These are phyloP conservation scores for Danio rerio DNA, from an alignment of 2,113 vertebrate genomes.

Conservation along the genomic window DNA sequence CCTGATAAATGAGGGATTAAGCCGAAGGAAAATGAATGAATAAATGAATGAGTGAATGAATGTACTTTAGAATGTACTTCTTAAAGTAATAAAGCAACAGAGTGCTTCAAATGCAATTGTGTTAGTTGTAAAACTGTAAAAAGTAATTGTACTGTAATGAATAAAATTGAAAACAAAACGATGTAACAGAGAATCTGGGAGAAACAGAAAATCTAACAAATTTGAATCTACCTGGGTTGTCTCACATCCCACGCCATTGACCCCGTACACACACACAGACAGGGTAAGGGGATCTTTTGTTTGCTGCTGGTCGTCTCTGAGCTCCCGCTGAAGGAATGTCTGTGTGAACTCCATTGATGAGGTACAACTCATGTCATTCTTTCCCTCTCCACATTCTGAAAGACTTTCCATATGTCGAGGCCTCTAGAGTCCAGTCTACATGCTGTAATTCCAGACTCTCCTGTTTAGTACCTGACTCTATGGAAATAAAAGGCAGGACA, in stretches of 20 bases:
- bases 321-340: slow-evolving; percentile 29
- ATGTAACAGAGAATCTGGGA: too few relatives aligned
- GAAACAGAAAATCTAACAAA: too few relatives aligned
- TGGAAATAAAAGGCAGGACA: neutral
- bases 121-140: too few relatives aligned
- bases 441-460: slow-evolving; percentile 22
- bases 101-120: too few relatives aligned
- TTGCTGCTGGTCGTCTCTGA: neutral
- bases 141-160: too few relatives aligned
- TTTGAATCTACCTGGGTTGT: neutral
- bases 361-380: slow-evolving; percentile 42
- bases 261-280: neutral
- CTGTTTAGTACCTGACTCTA: slow-evolving; percentile 7
- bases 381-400: slow-evolving; percentile 26
- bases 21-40: too few relatives aligned
- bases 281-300: slow-evolving; percentile 8
- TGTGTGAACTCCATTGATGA: slow-evolving; percentile 9
- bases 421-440: neutral
- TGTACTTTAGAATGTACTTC: too few relatives aligned
- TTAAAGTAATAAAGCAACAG: too few relatives aligned
- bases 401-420: slow-evolving; percentile 46
- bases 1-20: too few relatives aligned
- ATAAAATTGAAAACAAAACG: too few relatives aligned
- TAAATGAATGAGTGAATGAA: too few relatives aligned
- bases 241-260: neutral